These are phyloP conservation scores for Cancer borealis DNA, from an alignment of 2,888 invertebrate species.

Conservation along the genomic window DNA sequence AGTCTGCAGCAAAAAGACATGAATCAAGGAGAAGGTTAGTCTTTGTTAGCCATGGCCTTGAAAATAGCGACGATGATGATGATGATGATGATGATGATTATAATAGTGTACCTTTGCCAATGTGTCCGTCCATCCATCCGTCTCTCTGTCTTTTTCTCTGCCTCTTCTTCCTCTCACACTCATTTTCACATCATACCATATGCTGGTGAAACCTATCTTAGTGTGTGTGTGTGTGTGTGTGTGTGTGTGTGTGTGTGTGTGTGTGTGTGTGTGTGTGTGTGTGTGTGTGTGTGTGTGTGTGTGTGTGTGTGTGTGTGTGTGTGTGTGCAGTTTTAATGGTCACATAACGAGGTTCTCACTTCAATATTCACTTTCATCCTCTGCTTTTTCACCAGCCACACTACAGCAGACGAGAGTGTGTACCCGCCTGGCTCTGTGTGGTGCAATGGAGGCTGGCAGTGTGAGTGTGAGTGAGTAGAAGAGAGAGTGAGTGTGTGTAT, in stretches of 20 bases:
- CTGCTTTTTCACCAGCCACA: not conserved
- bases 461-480: not conserved
- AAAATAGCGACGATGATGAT: not conserved
- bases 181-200: too few relatives aligned
- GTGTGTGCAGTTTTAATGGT: not conserved
- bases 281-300: not conserved
- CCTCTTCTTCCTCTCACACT: too few relatives aligned
- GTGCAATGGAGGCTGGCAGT: too few relatives aligned
- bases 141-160: too few relatives aligned
- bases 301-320: not conserved
- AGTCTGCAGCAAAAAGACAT: not conserved
- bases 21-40: not conserved
- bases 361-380: not conserved
- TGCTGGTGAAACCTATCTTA: too few relatives aligned
- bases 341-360: not conserved
- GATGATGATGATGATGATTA: not conserved
- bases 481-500: not conserved
- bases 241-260: slow-evolving; percentile 1
- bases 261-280: slow-evolving; percentile 1
- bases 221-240: not conserved
- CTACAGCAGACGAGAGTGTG: not conserved
- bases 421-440: too few relatives aligned
- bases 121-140: too few relatives aligned
- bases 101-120: too few relatives aligned
- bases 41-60: not conserved